These are phyloP conservation scores for Ennomos erosarius DNA, from an alignment of 2,888 invertebrate species.

Conservation along the genomic window DNA sequence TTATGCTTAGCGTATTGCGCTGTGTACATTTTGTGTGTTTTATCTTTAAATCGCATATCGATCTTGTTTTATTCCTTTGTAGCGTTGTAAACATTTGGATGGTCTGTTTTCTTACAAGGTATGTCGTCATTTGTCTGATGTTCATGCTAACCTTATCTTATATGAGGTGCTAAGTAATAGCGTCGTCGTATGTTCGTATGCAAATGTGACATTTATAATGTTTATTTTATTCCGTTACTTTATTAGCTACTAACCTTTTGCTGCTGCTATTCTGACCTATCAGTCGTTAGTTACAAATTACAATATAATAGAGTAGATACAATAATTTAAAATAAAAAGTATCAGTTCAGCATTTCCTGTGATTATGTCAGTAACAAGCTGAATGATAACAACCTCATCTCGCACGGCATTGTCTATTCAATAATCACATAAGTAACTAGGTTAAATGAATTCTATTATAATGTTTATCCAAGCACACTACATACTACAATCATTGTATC, in stretches of 20 bases:
- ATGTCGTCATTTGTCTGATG: constrained; percentile 32
- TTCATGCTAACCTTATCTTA: constrained; percentile 36
- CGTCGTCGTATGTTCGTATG: constrained; percentile 20
- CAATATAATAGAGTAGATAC: background rate
- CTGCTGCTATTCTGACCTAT: background rate
- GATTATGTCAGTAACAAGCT: too few species aligned
- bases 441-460: too few species aligned
- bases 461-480: too few species aligned
- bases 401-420: too few species aligned
- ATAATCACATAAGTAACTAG: too few species aligned
- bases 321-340: too few species aligned
- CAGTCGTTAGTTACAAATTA: background rate
- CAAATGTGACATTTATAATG: constrained; percentile 16
- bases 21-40: constrained; percentile 33
- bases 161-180: constrained; percentile 38
- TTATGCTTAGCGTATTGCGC: constrained; percentile 24
- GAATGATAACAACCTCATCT: too few species aligned
- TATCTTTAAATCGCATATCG: constrained; percentile 34
- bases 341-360: too few species aligned
- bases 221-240: constrained; percentile 13
- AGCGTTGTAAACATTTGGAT: constrained; percentile 35
- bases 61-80: constrained; percentile 32
- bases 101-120: constrained; percentile 34
- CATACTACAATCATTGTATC: too few species aligned
- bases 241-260: constrained; percentile 4